A percentile compares a stretch with the other conserved stretches of the same genome.
Conservation (phyloP, 2,888 invertebrate genomes). For the Cantharis flavilabris region DNA sequence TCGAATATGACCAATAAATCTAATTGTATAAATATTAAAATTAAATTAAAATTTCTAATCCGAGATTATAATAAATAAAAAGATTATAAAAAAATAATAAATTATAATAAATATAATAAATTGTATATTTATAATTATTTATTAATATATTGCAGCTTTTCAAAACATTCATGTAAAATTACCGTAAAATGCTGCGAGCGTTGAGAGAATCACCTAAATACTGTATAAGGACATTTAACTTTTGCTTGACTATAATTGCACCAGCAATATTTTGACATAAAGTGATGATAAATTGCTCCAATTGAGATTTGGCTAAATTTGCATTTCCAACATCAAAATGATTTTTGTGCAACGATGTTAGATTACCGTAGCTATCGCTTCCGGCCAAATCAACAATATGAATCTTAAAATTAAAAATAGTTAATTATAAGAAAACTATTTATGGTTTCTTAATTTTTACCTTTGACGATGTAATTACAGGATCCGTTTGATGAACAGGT, state of each 20-base stretch:
- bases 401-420: constrained; percentile 44
- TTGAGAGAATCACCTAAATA: constrained; percentile 50
- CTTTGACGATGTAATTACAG: constrained; percentile 39
- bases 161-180: too few species aligned
- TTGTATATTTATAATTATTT: too few species aligned
- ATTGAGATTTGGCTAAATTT: constrained; percentile 52
- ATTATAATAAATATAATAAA: too few species aligned
- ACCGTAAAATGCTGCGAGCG: constrained; percentile 50
- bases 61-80: too few species aligned
- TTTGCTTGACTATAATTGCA: constrained; percentile 39
- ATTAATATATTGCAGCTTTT: too few species aligned
- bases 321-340: constrained; percentile 49
- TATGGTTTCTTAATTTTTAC: constrained; percentile 33
- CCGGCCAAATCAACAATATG: constrained; percentile 57
- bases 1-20: constrained; percentile 55
- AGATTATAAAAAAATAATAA: too few species aligned
- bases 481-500: constrained; percentile 41
- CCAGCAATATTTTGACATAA: constrained; percentile 37
- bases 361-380: constrained; percentile 48
- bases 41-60: neutral
- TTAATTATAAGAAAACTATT: neutral
- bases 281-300: constrained; percentile 51
- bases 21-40: constrained; percentile 31
- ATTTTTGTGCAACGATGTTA: constrained; percentile 45
- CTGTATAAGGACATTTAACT: constrained; percentile 50